Evolutionary conservation across 92 coral and sea anemone genomes (phyloP), one percentile per base, ranked within the genome.

Genomic region (Palythoa grandis): DNA sequence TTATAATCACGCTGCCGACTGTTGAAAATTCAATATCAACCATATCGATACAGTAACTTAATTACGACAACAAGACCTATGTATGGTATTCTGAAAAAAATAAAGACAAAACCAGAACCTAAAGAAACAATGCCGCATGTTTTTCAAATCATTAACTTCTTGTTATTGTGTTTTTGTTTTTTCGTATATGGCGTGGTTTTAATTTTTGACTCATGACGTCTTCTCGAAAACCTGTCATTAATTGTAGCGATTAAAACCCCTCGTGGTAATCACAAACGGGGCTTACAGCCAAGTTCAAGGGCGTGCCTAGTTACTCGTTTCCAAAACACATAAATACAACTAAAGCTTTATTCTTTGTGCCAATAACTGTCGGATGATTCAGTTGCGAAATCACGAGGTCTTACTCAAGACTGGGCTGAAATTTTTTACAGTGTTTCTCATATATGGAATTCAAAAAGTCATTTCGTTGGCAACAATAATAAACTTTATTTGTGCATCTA

Each of bases 311-410:
- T 47, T 20, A 74, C 77, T 0, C 39, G 12, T 73, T 13, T 74
- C 60, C 78, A 74, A 74, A 74, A 74, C 78, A 74, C 29, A 50
- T 15, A 48, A 47, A 50, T 14, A 22, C 43, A 50, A 50, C 78
- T 29, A 12, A 19, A n/a, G 16, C n/a, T 70, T 70, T 67, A 35
- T 70, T 70, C 48, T 10, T 38, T 68, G 72, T 73, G 77, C 77
- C 77, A 73, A 73, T 5, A 47, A 37, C 35, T 50, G 78, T 50
- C 78, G 47, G 78, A 74, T 74, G 78, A 20, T 74, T 74, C 78
- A 74, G 15, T 63, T 63, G 17, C 10, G 25, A 19, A 73, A 74
- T 74, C 78, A 74, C 78, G 60, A 50, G 78, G 39, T 48, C n/a
- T 74, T 1, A 43, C 20, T 43, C 29, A 60, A 73, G 1, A 43